Evolutionary conservation across 2,113 vertebrate species (phyloP).

Genomic region (Colaptes auratus): DNA sequence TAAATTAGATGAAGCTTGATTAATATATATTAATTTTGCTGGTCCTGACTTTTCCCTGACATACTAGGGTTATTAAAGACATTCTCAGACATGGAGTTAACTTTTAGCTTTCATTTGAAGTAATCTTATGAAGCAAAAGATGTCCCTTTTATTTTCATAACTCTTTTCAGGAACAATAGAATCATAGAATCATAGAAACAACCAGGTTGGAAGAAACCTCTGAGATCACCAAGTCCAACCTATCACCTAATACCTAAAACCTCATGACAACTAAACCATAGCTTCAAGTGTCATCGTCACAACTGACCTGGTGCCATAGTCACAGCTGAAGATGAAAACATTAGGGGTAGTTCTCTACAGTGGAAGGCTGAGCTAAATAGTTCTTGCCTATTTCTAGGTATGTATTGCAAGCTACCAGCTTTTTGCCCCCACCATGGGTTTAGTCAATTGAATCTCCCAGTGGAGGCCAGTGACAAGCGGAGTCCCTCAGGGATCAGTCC

Average conservation of each 20-base stretch:
- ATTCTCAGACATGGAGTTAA: not conserved
- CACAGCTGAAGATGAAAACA: not conserved
- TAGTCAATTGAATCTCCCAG: no score
- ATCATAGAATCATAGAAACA: no score
- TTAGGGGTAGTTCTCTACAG: not conserved
- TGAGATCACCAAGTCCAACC: no score
- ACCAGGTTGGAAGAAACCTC: no score
- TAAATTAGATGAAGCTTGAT: not conserved
- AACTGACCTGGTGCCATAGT: not conserved
- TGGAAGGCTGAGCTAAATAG: not conserved
- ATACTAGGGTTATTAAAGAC: not conserved
- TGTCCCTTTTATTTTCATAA: not conserved
- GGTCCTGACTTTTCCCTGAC: not conserved
- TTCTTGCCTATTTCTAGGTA: not conserved
- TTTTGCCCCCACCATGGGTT: not conserved
- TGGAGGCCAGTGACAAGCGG: no score
- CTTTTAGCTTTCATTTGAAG: not conserved
- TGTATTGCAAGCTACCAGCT: not conserved
- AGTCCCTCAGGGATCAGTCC: no score
- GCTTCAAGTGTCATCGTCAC: no score
- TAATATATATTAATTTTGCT: not conserved
- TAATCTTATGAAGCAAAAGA: not conserved
- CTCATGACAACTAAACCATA: no score
- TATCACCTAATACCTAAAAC: no score
- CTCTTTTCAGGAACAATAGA: not conserved